Conservation (phyloP, 2,888 invertebrate genomes). For the Argyresthia albistria region DNA sequence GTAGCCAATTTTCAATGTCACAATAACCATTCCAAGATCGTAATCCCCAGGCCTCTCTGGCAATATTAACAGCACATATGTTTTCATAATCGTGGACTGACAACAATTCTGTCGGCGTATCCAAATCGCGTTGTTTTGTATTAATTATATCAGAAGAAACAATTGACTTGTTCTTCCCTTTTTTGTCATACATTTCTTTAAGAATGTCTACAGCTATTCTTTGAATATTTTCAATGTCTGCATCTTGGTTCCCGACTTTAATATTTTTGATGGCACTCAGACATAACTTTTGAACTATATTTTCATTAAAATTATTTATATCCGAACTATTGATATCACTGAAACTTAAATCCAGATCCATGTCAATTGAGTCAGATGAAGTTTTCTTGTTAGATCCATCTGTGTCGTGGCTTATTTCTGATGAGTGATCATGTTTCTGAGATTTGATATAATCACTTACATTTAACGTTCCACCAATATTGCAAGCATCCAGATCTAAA, state of each 20-base stretch:
- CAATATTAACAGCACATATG: conserved; percentile 76
- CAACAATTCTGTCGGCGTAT: conserved; percentile 70
- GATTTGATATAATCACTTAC: conserved; percentile 47
- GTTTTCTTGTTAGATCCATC: conserved; percentile 65
- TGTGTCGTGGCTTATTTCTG: conserved; percentile 59
- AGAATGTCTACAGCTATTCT: conserved; percentile 66
- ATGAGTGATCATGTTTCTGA: conserved; percentile 48
- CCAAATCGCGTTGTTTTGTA: conserved; percentile 57
- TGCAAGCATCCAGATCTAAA: conserved; percentile 41
- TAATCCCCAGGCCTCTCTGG: conserved; percentile 76
- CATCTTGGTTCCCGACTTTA: conserved; percentile 68
- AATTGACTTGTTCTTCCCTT: conserved; percentile 52
- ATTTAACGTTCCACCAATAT: conserved; percentile 20
- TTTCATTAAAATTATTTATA: conserved; percentile 68
- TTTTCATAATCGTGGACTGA: conserved; percentile 79
- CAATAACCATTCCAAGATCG: conserved; percentile 77
- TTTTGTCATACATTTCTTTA: conserved; percentile 67
- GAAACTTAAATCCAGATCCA: conserved; percentile 68
- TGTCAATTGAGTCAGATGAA: conserved; percentile 65
- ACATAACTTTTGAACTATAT: conserved; percentile 67
- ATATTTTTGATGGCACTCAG: conserved; percentile 67
- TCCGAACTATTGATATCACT: conserved; percentile 70
- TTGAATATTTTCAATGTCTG: conserved; percentile 68
- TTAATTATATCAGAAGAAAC: conserved; percentile 35
- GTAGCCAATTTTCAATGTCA: conserved; percentile 75